Evolutionary conservation across 2,797 vertebrate species (phyloP), one percentile per base, ranked within the genome.

Genomic region (Anableps anableps): DNA sequence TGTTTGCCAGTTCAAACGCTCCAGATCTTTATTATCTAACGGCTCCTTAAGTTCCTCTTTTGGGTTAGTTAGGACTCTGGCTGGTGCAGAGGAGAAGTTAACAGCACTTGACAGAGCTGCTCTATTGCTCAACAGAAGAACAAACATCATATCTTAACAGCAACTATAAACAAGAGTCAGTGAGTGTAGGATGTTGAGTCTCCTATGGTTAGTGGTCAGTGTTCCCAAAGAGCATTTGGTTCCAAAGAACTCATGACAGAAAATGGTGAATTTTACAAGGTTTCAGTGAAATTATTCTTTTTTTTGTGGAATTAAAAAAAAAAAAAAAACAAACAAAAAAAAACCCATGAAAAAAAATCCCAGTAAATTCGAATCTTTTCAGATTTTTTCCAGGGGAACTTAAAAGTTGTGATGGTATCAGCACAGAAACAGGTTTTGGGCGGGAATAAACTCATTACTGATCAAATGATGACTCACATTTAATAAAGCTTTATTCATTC

Each of bases 41-140:
- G 87, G 88, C 89, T 90, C 34, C 47, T 66, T 36, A 16, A 88
- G 79, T 95, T 95, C 94, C 94, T 92, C 93, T 93, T 95, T 94
- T 83, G 31, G 80, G 79, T 68, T 29, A 75, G 51, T 60, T 50
- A 19, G 51, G 34, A 64, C 47, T 80, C 29, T 60, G 62, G 62
- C 50, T 68, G 34, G 79, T n/a, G 21, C 8, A 36, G 2, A 0
- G 26, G 60, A 79, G 31, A 82, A 73, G 82, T 85, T 81, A 48
- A 50, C 43, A 55, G 68, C 53, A 60, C 66, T 75, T 76, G 68
- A 81, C 47, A 47, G 74, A 83, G 72, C 51, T 53, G 80, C 62
- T 71, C 58, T 38, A 68, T 88, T 88, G 81, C 76, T 84, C 82
- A 89, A 87, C 76, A 85, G 34, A 72, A 84, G 70, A 66, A 77